Base-by-base conservation (phyloP, 2,797 vertebrate genomes). In the Labeo calbasu region DNA sequence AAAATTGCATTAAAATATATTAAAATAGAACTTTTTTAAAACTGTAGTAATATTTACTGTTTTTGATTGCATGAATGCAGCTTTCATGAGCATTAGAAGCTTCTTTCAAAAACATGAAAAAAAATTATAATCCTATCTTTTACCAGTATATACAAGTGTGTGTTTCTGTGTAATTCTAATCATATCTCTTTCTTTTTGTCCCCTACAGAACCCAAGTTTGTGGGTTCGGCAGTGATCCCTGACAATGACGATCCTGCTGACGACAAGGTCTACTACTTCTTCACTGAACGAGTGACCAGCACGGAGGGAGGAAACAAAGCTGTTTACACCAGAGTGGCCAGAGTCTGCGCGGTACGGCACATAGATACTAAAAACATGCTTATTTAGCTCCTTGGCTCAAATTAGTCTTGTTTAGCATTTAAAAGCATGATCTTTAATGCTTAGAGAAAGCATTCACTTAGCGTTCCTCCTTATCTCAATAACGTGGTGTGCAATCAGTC, bases 241-340 rank as follows among this genome's bases (percentile, higher is more conserved):
- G 98, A 99, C 91, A 99, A 99, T 4, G 96, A 99, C 66, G 98
- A 99, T 89, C 94, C 90, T 0, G 96, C 98, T 11, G 98, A 99
- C 86, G 97, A 98, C 87, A 99, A 99, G 93, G 94, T 98, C 1
- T 99, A 99, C 92, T 98, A 97, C 92, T 99, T 99, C 93, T 99
- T 99, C 88, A 99, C 97, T 5, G 98, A 99, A 90, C 96, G 96
- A 88, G 97, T 97, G 17, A 81, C 94, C 71, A 96, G 97, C 48
- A 91, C 93, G 0, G 97, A 98, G 70, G 95, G 94, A 36, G 92
- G 86, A 2, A 92, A 93, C 87, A 96, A 96, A 4, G 96, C 95
- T 0, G 95, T 98, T 32, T 97, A 97, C 32, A 94, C 96, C 73
- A 93, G 97, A 71, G 94, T 99, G 70, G 98, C 96, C 55, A 91